Evolutionary conservation across 92 coral and sea anemone genomes (phyloP).

Genomic region (Zoanthus sansibaricus): DNA sequence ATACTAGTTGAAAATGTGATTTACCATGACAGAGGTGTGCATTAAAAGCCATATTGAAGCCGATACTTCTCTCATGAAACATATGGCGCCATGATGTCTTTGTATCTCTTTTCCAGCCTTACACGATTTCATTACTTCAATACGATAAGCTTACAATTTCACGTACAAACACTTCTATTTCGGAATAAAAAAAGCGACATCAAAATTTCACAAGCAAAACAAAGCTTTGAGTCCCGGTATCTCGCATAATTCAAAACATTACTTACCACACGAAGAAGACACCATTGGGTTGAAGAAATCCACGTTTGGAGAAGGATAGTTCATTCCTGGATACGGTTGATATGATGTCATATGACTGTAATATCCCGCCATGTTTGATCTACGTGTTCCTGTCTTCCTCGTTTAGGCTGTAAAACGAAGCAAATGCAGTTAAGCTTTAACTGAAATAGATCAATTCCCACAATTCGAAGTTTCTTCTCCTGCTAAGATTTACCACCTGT

Average conservation of each 20-base stretch:
- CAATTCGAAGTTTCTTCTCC: constrained; percentile 27
- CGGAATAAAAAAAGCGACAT: not conserved
- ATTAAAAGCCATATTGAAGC: not conserved
- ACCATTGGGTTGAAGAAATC: constrained; percentile 91
- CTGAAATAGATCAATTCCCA: constrained; percentile 20
- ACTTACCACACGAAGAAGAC: constrained; percentile 89
- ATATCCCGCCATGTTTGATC: constrained; percentile 86
- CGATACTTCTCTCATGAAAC: not conserved
- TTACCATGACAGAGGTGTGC: not conserved
- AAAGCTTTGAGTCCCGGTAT: not conserved
- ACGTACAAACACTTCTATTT: not conserved
- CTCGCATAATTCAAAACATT: not conserved
- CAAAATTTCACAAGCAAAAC: not conserved
- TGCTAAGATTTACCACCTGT: constrained; percentile 40
- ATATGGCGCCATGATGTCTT: constrained; percentile 43
- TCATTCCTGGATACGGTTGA: constrained; percentile 73
- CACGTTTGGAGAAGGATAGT: constrained; percentile 81
- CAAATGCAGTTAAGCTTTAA: constrained; percentile 30
- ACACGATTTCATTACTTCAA: not conserved
- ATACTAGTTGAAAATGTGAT: not conserved
- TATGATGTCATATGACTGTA: constrained; percentile 87
- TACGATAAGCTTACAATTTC: not conserved
- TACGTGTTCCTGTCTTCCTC: not conserved
- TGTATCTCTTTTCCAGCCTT: not conserved
- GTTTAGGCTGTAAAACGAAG: constrained; percentile 26